These are phyloP conservation scores for Chaetodon trifasciatus DNA, from an alignment of 2,797 vertebrate genomes.

Conservation along the genomic window DNA sequence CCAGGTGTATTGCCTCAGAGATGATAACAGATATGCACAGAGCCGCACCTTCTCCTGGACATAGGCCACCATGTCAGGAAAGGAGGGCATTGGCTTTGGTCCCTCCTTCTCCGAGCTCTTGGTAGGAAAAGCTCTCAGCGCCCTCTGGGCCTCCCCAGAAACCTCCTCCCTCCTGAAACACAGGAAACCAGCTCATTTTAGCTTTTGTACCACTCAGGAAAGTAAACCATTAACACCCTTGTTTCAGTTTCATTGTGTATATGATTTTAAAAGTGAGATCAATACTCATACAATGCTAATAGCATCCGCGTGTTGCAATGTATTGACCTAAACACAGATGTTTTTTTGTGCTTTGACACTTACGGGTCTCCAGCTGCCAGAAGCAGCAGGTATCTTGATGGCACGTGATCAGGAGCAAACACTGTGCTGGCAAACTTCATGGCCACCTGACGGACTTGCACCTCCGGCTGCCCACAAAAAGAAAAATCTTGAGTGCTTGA, in stretches of 20 bases:
- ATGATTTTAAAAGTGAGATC: neutral
- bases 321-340: neutral
- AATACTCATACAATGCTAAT: neutral
- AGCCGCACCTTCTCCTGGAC: slow-evolving; percentile 94
- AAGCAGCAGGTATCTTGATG: slow-evolving; percentile 96
- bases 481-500: slow-evolving; percentile 4
- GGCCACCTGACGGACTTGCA: slow-evolving; percentile 97
- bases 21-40: neutral
- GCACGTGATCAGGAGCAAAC: slow-evolving; percentile 95
- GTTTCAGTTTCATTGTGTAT: neutral
- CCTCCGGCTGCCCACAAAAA: slow-evolving; percentile 90
- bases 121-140: slow-evolving; percentile 88
- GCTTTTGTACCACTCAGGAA: neutral
- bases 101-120: slow-evolving; percentile 90
- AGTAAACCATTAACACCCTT: neutral
- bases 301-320: neutral
- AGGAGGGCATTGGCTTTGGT: slow-evolving; percentile 93
- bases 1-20: neutral
- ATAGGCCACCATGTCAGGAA: slow-evolving; percentile 97
- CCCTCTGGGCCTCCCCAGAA: slow-evolving; percentile 91
- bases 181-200: slow-evolving; percentile 17
- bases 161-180: slow-evolving; percentile 93
- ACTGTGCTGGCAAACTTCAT: slow-evolving; percentile 98
- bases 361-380: slow-evolving; percentile 98
- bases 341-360: slow-evolving; percentile 66